Percentiles rank a stretch among this genome's conserved stretches.
phyloP scores from a whole-genome alignment of 1,140 invertebrate genomes.

The Drosophila baimaii region DNA sequence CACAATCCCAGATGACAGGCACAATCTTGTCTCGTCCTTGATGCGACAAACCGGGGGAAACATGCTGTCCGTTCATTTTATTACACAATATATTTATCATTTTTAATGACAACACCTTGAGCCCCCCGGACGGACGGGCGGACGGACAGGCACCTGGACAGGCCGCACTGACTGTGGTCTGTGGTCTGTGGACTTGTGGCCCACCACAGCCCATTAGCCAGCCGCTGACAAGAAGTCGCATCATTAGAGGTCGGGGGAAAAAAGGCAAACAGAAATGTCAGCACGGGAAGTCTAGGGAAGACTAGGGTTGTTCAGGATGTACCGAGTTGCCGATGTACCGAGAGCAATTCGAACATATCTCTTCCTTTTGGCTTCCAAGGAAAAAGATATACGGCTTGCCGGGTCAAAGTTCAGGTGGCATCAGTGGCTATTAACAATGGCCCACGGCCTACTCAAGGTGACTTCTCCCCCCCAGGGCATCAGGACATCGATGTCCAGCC shows the following conservation, averaged over 20 bases:
- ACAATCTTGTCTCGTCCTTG: slow-evolving; percentile 22
- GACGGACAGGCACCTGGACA: slow-evolving; percentile 1
- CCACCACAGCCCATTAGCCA: slow-evolving; percentile 8
- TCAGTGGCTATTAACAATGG: slow-evolving; percentile 48
- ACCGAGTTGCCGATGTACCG: background rate
- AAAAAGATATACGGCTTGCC: slow-evolving; percentile 1
- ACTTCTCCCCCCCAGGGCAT: background rate
- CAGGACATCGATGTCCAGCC: background rate
- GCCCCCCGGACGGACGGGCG: slow-evolving; percentile 1
- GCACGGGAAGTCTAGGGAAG: background rate
- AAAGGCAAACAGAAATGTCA: slow-evolving; percentile 16
- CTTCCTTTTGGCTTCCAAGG: slow-evolving; percentile 1
- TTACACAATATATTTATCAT: slow-evolving; percentile 66
- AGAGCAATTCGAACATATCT: slow-evolving; percentile 18
- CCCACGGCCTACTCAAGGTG: slow-evolving; percentile 3
- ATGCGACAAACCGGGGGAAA: slow-evolving; percentile 10
- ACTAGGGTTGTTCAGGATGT: slow-evolving; percentile 19
- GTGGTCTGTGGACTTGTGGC: too few relatives aligned
- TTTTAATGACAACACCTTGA: slow-evolving; percentile 71
- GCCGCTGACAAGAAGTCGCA: slow-evolving; percentile 33
- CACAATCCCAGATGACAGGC: slow-evolving; percentile 6
- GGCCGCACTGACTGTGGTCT: background rate
- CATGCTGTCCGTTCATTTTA: slow-evolving; percentile 40
- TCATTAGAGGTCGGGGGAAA: slow-evolving; percentile 40
- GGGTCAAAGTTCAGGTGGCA: slow-evolving; percentile 15